Base-by-base conservation (phyloP, 2,113 vertebrate genomes). In the Tursiops truncatus region DNA sequence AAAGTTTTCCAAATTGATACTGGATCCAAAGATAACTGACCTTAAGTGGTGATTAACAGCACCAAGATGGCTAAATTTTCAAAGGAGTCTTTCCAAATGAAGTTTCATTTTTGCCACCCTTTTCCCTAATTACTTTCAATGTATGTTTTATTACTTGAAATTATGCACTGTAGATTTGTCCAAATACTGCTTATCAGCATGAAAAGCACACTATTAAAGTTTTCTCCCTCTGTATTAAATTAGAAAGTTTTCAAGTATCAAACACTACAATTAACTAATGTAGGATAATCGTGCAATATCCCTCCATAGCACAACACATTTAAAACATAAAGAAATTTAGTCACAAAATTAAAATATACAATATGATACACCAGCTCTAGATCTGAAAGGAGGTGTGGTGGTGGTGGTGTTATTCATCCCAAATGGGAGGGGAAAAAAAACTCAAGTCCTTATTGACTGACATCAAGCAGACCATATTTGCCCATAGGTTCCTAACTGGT, bases 331-430 rank as follows among this genome's bases (percentile, higher is more conserved):
- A 93, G 25, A 63, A 77, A 87, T 47, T 81, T 80, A 88, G 26
- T 92, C 63, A 89, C 31, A 96, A 85, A 96, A 77, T 74, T 68
- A 74, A 65, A 63, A 79, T 68, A 13, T 87, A 97, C 89, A 96
- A 90, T 83, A 87, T 47, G 31, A 82, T 18, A 79, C 2, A 63
- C 15, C 50, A 91, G 74, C 84, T 95, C 50, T 81, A 71, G 71
- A 89, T n/a, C 23, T 71, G 13, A 76, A 81, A 81, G 68, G 6
- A 60, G 1, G 26, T n/a, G 17, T 20, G 11, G 21, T 60, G 44
- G 33, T 36, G 23, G 68, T 76, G 65, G 10, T 58, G 56, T 8
- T 77, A 85, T 67, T 62, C 8, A 76, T n/a, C 28, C 25, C 23
- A 77, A 44, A 5, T 2, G 1, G 15, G 21, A 65, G 6, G 1